These are phyloP conservation scores for Arctocebus calabarensis DNA, from an alignment of 2,797 vertebrate species.

Conservation along the genomic window DNA sequence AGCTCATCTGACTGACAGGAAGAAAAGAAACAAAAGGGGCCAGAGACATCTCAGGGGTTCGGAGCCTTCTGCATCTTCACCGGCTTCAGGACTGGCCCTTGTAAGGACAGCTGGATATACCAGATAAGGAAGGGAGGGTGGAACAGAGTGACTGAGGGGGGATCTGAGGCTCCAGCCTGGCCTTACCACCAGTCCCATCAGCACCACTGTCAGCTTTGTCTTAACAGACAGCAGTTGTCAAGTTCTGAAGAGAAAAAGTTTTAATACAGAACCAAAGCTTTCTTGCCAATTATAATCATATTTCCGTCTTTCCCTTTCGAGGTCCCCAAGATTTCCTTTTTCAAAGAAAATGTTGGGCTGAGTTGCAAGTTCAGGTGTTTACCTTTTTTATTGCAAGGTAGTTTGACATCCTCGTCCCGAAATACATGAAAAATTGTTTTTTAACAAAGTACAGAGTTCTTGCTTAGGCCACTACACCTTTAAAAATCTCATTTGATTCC, in stretches of 20 bases:
- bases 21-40: slow-evolving; percentile 5
- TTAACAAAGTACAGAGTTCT: neutral
- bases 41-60: neutral
- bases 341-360: slow-evolving; percentile 19
- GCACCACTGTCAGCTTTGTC: neutral
- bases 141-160: neutral
- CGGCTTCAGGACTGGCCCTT: neutral
- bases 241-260: slow-evolving; percentile 32
- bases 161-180: neutral
- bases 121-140: neutral
- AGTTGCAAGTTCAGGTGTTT: neutral
- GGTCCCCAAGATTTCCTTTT: neutral
- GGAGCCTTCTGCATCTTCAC: neutral
- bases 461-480: neutral
- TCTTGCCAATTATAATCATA: neutral
- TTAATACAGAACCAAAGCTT: neutral
- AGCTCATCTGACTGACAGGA: neutral
- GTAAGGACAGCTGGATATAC: neutral
- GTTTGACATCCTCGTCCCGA: neutral
- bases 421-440: slow-evolving; percentile 44
- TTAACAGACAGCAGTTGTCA: slow-evolving; percentile 49
- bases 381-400: neutral
- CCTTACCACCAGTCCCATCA: neutral
- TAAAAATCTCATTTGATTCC: neutral
- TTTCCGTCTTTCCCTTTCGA: slow-evolving; percentile 37